Evolutionary conservation across 2,113 vertebrate species (phyloP), one percentile per base, ranked within the genome.

Genomic region (Xenus cinereus): DNA sequence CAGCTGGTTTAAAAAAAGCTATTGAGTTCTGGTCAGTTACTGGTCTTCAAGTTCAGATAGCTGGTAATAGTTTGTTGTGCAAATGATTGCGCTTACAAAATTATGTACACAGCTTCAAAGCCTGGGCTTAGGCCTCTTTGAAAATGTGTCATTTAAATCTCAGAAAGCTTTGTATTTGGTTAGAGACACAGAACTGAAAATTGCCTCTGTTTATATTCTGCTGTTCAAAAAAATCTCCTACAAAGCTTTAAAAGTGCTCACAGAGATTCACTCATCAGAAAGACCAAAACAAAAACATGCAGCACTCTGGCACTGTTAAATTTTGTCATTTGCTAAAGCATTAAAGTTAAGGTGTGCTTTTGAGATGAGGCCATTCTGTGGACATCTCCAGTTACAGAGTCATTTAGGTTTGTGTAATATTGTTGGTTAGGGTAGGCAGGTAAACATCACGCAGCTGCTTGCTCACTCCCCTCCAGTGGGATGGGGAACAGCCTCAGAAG

Each of bases 11-110:
- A 39, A 91, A 97, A 83, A 84, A 62, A 64, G 57, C 87, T 91
- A 45, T 93, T 88, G 93, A 92, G 89, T 90, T 89, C 82, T 96
- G 95, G 89, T 95, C 95, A 96, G 84, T 88, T 72, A 48, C 88
- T 96, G 90, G 93, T 94, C 94, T 94, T 85, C 75, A 54, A 96
- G 93, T 97, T 96, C 95, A 96, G 92, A 97, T 94, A 95, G 89
- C 90, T 93, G 78, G 75, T 96, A 95, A 95, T 90, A 92, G 96
- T 97, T 96, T 96, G 86, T 95, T 96, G 93, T 96, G 94, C 87
- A 96, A 94, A 97, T 95, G 84, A 95, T 66, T 82, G 59, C 0
- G 7, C 66, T 95, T 54, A 81, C 41, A 92, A 91, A 89, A 91
- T 95, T 81, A 94, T 68, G 68, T 82, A 94, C 79, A 45, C 46